Base-by-base conservation (phyloP, 2,113 vertebrate species). In the Sebastes fasciatus region DNA sequence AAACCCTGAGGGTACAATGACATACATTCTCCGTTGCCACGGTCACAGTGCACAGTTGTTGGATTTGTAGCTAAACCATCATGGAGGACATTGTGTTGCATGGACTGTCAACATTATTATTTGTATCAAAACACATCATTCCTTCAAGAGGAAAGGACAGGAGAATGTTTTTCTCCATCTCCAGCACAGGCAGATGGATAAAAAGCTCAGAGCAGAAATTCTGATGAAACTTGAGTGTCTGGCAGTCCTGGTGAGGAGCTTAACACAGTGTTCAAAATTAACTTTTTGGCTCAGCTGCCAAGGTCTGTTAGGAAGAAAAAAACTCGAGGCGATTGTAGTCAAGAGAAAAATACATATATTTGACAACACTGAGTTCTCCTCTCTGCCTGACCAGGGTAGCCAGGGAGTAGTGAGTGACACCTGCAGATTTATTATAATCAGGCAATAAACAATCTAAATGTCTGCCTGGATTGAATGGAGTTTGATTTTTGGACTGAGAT, bases 21-120 rank as follows among this genome's bases (percentile, higher is more conserved):
- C 68, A 88, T n/a, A 57, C 79, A 86, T 60, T 52, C 74, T 26
- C 42, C 10, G 65, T 43, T 19, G 68, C 49, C 48, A 48, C 5
- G 1, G 23, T 42, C 11, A 3, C 74, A 62, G 21, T 7, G 12
- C 68, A 46, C 73, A 48, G 12, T 12, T 11, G 74, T 40, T 13
- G 0, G 7, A 26, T 64, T 67, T 69, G 63, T 34, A 4, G 21
- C 48, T 55, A 7, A 79, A 62, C 60, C 79, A 48, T 57, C 52
- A 45, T 6, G 19, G 58, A 74, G 70, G 46, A 83, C 76, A 48
- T 34, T 14, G 51, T 80, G 60, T 52, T 52, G 40, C 79, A 40
- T 7, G 5, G 26, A n/a, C 49, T 61, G 82, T 80, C 76, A 70
- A 17, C 54, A 34, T 55, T 14, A 65, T 75, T 61, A 55, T 66